Evolutionary conservation across 1,140 invertebrate species (phyloP).

Genomic region (Lutraria rhynchaena): DNA sequence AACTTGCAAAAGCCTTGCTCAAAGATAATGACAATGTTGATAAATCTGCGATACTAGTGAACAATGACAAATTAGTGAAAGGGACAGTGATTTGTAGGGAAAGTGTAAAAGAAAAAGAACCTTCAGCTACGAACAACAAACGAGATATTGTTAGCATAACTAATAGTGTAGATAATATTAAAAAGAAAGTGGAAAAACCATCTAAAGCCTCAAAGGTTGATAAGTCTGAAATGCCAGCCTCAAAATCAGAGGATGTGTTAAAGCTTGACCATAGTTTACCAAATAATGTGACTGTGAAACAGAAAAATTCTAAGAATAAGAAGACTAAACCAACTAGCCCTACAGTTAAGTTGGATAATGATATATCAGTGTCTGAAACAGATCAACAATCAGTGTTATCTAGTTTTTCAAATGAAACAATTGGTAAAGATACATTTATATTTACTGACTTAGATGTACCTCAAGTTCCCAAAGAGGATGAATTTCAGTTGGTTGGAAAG

Average conservation of each 20-base stretch:
- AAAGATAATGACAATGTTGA: slow-evolving; percentile 25
- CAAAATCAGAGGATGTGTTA: slow-evolving; percentile 28
- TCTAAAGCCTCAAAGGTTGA: slow-evolving; percentile 36
- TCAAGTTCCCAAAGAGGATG: slow-evolving; percentile 62
- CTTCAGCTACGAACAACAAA: slow-evolving; percentile 37
- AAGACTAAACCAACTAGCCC: slow-evolving; percentile 36
- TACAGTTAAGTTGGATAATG: slow-evolving; percentile 20
- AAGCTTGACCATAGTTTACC: slow-evolving; percentile 1
- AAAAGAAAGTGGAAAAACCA: slow-evolving; percentile 39
- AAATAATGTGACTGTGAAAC: slow-evolving; percentile 60
- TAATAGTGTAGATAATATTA: slow-evolving; percentile 8
- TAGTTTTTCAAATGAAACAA: slow-evolving; percentile 23
- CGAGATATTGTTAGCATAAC: slow-evolving; percentile 12
- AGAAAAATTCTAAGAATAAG: slow-evolving; percentile 63
- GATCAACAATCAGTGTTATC: slow-evolving; percentile 16
- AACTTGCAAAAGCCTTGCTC: slow-evolving; percentile 23
- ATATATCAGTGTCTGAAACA: slow-evolving; percentile 30
- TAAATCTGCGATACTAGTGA: slow-evolving; percentile 7
- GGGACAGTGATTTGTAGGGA: slow-evolving; percentile 28
- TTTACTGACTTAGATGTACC: slow-evolving; percentile 71
- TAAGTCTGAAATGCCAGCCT: slow-evolving; percentile 24
- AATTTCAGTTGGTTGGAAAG: slow-evolving; percentile 68
- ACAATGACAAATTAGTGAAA: slow-evolving; percentile 9
- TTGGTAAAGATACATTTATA: slow-evolving; percentile 62
- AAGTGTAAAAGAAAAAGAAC: slow-evolving; percentile 38